Evolutionary conservation across 2,888 invertebrate genomes (phyloP), one percentile per base, ranked within the genome.

Genomic region (Cremastinae sp.): DNA sequence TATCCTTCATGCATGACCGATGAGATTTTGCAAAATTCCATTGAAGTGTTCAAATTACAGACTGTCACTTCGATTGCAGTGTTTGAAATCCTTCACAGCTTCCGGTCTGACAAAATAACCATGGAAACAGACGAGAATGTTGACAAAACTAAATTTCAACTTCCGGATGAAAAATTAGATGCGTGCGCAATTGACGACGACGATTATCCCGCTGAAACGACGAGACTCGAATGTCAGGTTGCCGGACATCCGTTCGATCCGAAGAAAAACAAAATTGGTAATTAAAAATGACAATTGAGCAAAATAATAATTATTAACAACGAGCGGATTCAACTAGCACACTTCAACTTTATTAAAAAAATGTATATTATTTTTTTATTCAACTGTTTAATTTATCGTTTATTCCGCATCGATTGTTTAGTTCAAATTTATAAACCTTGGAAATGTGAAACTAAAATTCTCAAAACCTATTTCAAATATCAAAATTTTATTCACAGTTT

Each of bases 211-310:
- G 84, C 84, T 41, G 90, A 88, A 53, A 86, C 89, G 77, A 87
- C 85, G 45, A 85, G 90, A 12, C 89, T 94, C 69, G 91, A 91
- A 61, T 92, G 92, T 78, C 94, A 94, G 88, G 94, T 94, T 8
- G 93, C 93, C 55, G 94, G 94, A 0, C 94, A 94, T 86, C 90
- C 90, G 68, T 91, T 92, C 80, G 90, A 92, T 75, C 84, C 89
- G 16, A 89, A 89, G 10, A 91, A 91, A 49, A 90, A 91, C 71
- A 90, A 91, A 55, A 90, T 93, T 75, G 94, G 94, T 90, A 89
- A 39, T 9, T 18, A 65, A 66, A 65, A 10, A 14, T 41, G 28
- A 16, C 5, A 51, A 39, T 41, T 2, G 14, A 16, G n/a, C 3
- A 37, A 20, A 58, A 51, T 43, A n/a, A 16, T 12, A 8, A n/a